These are phyloP conservation scores for Callyntrura sp. DNA, from an alignment of 2,888 invertebrate species.

Conservation along the genomic window DNA sequence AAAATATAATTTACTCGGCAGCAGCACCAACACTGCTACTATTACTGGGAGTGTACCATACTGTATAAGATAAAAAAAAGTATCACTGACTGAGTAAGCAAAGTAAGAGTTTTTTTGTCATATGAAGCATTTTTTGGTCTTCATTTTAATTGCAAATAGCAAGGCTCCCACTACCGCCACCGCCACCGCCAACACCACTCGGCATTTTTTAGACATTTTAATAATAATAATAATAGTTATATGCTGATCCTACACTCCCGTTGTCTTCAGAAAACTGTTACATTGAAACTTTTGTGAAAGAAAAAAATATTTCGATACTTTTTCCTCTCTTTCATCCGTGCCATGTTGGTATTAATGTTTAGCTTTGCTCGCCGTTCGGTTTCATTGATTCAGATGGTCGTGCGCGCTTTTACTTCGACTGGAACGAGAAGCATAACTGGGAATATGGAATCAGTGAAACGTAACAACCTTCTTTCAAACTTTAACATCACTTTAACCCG, in stretches of 20 bases:
- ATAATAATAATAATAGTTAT: neutral
- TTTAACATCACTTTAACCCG: constrained; percentile 56
- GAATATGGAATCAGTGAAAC: constrained; percentile 62
- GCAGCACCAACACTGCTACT: too few species aligned
- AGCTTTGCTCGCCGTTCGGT: constrained; percentile 45
- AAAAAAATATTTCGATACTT: neutral
- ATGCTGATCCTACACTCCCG: constrained; percentile 51
- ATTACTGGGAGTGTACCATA: too few species aligned
- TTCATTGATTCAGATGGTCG: constrained; percentile 71
- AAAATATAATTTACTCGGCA: constrained; percentile 64
- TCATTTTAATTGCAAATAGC: constrained; percentile 77
- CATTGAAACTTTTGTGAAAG: neutral
- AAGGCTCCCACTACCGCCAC: constrained; percentile 38
- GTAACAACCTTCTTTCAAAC: constrained; percentile 42
- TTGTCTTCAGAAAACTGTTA: constrained; percentile 39
- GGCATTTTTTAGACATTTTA: constrained; percentile 1
- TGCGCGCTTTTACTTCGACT: neutral
- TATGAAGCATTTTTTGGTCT: constrained; percentile 57
- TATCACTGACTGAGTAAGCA: constrained; percentile 7
- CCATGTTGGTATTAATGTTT: constrained; percentile 23
- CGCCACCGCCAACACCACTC: constrained; percentile 6
- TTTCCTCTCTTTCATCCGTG: constrained; percentile 14
- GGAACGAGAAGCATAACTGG: neutral
- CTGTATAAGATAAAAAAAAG: neutral
- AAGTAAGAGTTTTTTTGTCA: neutral